A percentile compares a stretch with the other conserved stretches of the same genome.
Conservation (phyloP, 2,797 vertebrate species). For the Chrysocyon brachyurus region DNA sequence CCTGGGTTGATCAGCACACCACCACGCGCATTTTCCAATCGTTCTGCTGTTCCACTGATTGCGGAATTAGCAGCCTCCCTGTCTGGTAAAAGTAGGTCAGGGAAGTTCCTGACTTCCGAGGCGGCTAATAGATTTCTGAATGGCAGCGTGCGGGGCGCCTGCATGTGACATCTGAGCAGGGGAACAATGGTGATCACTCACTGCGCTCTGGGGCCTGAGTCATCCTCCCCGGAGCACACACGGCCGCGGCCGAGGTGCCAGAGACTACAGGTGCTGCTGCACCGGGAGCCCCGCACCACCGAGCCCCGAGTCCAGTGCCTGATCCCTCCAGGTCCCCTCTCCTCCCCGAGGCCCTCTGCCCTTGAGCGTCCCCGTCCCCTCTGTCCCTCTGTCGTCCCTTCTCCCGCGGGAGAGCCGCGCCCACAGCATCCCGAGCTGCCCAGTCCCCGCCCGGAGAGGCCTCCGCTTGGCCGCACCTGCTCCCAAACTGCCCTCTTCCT, state of each 20-base stretch:
- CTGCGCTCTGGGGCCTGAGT: conserved; percentile 62
- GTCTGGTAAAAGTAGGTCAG: conserved; percentile 73
- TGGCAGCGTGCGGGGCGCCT: conserved; percentile 63
- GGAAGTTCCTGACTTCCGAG: conserved; percentile 79
- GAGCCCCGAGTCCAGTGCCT: background rate
- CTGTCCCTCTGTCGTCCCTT: background rate
- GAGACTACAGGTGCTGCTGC: conserved; percentile 40
- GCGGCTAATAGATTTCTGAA: conserved; percentile 83
- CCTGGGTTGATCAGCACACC: conserved; percentile 15
- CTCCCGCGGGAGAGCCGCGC: background rate
- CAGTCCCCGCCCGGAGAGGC: background rate
- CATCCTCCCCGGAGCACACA: conserved; percentile 54
- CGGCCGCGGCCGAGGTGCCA: background rate
- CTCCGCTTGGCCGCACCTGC: background rate
- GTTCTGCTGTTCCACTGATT: conserved; percentile 78
- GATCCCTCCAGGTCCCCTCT: background rate
- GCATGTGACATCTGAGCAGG: conserved; percentile 72
- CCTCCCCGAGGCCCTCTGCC: background rate
- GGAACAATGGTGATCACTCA: conserved; percentile 61
- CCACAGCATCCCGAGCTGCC: background rate
- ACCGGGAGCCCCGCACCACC: background rate
- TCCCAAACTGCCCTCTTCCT: background rate
- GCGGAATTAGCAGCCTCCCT: conserved; percentile 73
- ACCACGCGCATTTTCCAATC: conserved; percentile 63
- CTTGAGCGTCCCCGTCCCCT: background rate